Evolutionary conservation across 2,888 invertebrate genomes (phyloP).

Genomic region (Penaeus monodon): DNA sequence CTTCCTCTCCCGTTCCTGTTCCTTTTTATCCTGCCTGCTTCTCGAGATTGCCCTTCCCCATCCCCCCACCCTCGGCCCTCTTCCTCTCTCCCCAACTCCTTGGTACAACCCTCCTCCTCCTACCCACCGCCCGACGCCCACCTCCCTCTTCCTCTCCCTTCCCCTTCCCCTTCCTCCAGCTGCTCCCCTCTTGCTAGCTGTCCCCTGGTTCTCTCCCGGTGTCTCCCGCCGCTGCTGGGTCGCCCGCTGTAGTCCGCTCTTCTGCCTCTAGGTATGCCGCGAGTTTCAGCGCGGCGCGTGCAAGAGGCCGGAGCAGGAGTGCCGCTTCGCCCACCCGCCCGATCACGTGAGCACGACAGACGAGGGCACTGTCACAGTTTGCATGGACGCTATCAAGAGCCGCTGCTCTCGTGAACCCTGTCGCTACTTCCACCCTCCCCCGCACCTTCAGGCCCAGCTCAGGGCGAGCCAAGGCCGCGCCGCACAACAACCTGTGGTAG

Average conservation of each 20-base stretch:
- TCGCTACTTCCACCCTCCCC: conserved; percentile 99
- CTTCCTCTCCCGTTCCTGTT: conserved; percentile 8
- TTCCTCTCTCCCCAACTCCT: conserved; percentile 11
- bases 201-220: conserved; percentile 24
- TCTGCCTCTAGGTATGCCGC: conserved; percentile 78
- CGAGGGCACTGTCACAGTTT: conserved; percentile 98
- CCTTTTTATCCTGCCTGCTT: conserved; percentile 1
- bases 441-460: conserved; percentile 99
- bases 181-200: conserved; percentile 29
- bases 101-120: conserved; percentile 5
- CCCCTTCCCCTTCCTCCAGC: conserved; percentile 27
- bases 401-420: conserved; percentile 99
- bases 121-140: not conserved
- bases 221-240: conserved; percentile 49
- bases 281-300: conserved; percentile 99
- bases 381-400: conserved; percentile 99
- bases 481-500: conserved; percentile 70
- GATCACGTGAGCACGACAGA: conserved; percentile 94
- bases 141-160: conserved; percentile 12
- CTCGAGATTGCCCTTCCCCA: not conserved
- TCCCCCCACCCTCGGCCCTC: not conserved
- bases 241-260: conserved; percentile 53
- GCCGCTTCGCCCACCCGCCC: conserved; percentile 99
- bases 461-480: conserved; percentile 86
- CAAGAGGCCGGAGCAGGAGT: conserved; percentile 96